Base-by-base conservation (phyloP, 2,888 invertebrate genomes). In the Flexamia atlantica region DNA sequence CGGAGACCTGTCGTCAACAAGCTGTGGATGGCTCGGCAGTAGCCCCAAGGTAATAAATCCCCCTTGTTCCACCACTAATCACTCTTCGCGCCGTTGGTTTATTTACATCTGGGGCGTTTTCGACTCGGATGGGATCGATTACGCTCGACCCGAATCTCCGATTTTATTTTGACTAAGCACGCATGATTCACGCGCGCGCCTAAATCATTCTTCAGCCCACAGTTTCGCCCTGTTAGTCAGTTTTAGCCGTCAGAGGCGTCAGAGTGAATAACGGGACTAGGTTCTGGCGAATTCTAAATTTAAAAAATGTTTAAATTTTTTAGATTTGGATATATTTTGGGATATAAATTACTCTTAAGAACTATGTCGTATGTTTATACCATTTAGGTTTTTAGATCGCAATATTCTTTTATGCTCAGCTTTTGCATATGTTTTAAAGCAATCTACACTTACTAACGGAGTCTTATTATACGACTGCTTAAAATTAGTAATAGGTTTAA, bases 51-150 rank as follows among this genome's bases (percentile, higher is more conserved):
- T 3, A 64, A 64, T 64, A 28, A 17, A 64, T 64, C 17, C 64
- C 64, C 30, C 64, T 64, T 30, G 64, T 64, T 64, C n/a, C 17
- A 4, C 64, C 64, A 30, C 17, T 30, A 28, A 64, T 64, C 64
- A 64, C 64, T 1, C 23, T 17, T 46, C 10, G 23, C 23, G 57
- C 23, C 23, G 57, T 14, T 28, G 64, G 30, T 14, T 64, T 64
- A 28, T 64, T 64, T 30, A 64, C 9, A 14, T 64, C 64, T 9
- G 64, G 28, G 25, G n/a, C n/a, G 50, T 20, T 57, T 23, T 23
- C 25, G 23, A 23, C 57, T 57, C 50, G 23, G 20, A 57, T 17
- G 46, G 46, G 46, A 46, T 46, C 53, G 53, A 9, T 23, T 10
- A 53, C 53, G 5, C 53, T 5, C 53, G 14, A 64, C 25, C 60